Base-by-base conservation (phyloP, 2,113 vertebrate species). In the Crotalus viridis region DNA sequence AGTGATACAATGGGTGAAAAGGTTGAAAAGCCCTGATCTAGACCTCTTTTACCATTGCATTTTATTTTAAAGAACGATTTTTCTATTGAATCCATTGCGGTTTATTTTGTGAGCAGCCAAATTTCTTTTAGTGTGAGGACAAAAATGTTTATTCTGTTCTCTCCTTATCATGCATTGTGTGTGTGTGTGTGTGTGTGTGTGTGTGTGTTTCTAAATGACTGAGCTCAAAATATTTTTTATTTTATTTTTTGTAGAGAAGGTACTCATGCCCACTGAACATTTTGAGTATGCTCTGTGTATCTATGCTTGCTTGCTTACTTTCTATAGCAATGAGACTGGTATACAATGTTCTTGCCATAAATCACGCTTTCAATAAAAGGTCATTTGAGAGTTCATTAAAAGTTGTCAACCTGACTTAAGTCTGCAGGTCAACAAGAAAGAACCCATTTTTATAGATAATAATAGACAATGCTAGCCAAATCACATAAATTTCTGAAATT, bases 21-120 rank as follows among this genome's bases (percentile, higher is more conserved):
- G 46, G 4, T 46, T 46, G 46, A 46, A 46, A 46, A 4, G 46
- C 46, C 46, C 46, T 46, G 85, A 9, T 46, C 22, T 64, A 92
- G n/a, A 54, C 24, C 7, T 28, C 22, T 26, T 74, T 55, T 88
- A 54, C 4, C 51, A 64, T 8, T 55, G 24, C 15, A 54, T 88
- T 88, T 55, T 74, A 24, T 15, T 69, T 88, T 28, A 17, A 19
- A 94, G 90, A 94, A 95, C 10, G 0, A 91, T 69, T 39, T 81
- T 91, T 46, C 7, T 81, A 52, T n/a, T 91, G 81, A 95, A 5
- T 69, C 87, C 91, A 52, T n/a, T 46, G 8, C 6, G 9, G 7
- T 43, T 81, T 87, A 87, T 88, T 92, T 88, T 69, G 74, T 5
- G 5, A 51, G 33, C 15, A 24, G 54, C 22, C 15, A 21, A 64